phyloP scores from a whole-genome alignment of 2,797 vertebrate species.

The Pseudomugil gertrudae region DNA sequence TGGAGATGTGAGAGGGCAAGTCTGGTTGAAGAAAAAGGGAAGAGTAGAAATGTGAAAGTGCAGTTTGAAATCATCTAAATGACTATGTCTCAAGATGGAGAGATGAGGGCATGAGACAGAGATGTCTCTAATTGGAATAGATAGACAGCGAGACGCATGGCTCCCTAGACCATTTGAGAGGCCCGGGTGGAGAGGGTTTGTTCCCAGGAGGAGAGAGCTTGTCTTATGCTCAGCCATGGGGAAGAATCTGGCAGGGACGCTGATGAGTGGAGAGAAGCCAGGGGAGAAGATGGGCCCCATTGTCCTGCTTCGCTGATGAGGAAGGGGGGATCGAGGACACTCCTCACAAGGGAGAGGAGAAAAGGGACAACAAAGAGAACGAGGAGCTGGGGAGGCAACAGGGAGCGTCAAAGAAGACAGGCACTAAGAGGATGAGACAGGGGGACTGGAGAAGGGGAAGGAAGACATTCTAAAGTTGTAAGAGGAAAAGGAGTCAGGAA shows the following conservation, averaged over 20 bases:
- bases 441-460: conserved; percentile 58
- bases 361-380: conserved; percentile 29
- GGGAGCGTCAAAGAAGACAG: conserved; percentile 17
- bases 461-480: conserved; percentile 63
- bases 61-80: conserved; percentile 51
- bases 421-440: conserved; percentile 61
- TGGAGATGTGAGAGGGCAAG: conserved; percentile 8
- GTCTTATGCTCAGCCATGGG: conserved; percentile 81
- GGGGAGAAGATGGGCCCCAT: conserved; percentile 76
- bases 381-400: conserved; percentile 33
- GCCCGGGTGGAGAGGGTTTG: conserved; percentile 70
- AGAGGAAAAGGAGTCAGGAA: conserved; percentile 72
- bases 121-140: conserved; percentile 80
- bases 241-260: conserved; percentile 79
- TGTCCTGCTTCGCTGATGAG: conserved; percentile 76
- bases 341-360: conserved; percentile 36
- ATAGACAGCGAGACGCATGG: conserved; percentile 74
- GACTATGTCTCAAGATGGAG: conserved; percentile 35
- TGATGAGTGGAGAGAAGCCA: conserved; percentile 77
- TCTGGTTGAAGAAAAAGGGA: conserved; percentile 26
- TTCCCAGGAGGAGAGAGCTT: conserved; percentile 78
- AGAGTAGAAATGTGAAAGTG: conserved; percentile 40
- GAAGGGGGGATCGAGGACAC: conserved; percentile 55
- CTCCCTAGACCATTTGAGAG: conserved; percentile 80
- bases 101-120: conserved; percentile 53